phyloP scores from a whole-genome alignment of 2,888 invertebrate genomes.

The Galeruca laticollis region DNA sequence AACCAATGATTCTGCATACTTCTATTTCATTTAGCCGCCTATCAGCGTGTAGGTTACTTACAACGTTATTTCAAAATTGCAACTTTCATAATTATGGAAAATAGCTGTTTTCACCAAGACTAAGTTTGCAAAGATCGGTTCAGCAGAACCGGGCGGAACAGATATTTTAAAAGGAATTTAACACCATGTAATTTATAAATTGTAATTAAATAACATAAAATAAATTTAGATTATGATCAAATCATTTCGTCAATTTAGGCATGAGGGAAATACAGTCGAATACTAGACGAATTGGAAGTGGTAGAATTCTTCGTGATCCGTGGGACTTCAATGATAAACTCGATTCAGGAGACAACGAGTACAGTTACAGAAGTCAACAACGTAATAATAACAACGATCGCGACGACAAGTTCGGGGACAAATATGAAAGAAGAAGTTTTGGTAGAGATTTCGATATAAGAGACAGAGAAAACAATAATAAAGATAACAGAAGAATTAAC shows the following conservation, averaged over 20 bases:
- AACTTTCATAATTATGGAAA: too few relatives aligned
- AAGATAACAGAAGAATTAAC: constrained; percentile 57
- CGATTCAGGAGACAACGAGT: constrained; percentile 50
- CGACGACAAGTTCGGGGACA: constrained; percentile 46
- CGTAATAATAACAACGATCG: constrained; percentile 49
- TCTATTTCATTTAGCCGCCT: too few relatives aligned
- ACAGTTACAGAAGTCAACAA: constrained; percentile 51
- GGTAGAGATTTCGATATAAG: constrained; percentile 70
- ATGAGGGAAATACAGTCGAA: constrained; percentile 53
- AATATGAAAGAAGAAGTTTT: constrained; percentile 61
- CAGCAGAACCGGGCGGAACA: too few relatives aligned
- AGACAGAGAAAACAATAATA: constrained; percentile 53
- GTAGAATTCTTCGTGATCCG: constrained; percentile 76
- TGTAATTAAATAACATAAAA: too few relatives aligned
- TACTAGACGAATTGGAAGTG: constrained; percentile 84
- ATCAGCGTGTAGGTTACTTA: too few relatives aligned
- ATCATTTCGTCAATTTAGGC: constrained; percentile 38
- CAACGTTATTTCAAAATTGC: too few relatives aligned
- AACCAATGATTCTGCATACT: too few relatives aligned
- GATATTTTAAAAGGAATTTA: too few relatives aligned
- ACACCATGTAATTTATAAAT: too few relatives aligned
- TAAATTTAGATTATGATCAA: background rate
- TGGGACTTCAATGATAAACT: constrained; percentile 56
- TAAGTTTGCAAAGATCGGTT: too few relatives aligned
- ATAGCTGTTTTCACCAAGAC: too few relatives aligned